phyloP scores from a whole-genome alignment of 2,113 vertebrate species.

The Amia ocellicauda region DNA sequence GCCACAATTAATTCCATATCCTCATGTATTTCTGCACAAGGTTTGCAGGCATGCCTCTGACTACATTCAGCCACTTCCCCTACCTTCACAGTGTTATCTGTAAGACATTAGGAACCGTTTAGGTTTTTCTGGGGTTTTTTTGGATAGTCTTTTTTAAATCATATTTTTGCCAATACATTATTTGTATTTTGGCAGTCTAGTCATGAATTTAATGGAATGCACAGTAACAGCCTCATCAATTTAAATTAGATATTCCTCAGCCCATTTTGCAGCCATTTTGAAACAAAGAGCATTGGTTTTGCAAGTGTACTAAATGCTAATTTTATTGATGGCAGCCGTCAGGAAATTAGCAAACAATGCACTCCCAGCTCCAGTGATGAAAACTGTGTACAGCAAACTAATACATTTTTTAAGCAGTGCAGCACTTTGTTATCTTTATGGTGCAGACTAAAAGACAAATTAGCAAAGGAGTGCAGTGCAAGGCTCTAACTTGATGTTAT shows the following conservation, averaged over 20 bases:
- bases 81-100: not conserved
- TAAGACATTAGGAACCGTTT: not conserved
- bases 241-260: slow-evolving; percentile 22
- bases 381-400: slow-evolving; percentile 20
- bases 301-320: slow-evolving; percentile 16
- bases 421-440: slow-evolving; percentile 30
- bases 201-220: slow-evolving; percentile 23
- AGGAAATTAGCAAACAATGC: slow-evolving; percentile 29
- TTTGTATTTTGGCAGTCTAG: slow-evolving; percentile 22
- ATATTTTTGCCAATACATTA: slow-evolving; percentile 8
- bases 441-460: slow-evolving; percentile 36
- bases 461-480: slow-evolving; percentile 15
- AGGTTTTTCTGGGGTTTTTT: too few species aligned
- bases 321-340: slow-evolving; percentile 25
- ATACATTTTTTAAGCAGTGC: slow-evolving; percentile 22
- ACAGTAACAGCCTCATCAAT: slow-evolving; percentile 18
- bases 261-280: slow-evolving; percentile 13
- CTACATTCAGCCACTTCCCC: not conserved
- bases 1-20: not conserved
- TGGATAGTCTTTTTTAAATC: too few species aligned
- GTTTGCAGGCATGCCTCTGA: not conserved
- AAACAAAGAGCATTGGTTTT: slow-evolving; percentile 9
- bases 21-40: not conserved
- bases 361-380: slow-evolving; percentile 6
- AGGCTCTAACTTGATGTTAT: slow-evolving; percentile 15